Evolutionary conservation across 1,140 invertebrate species (phyloP), one percentile per base, ranked within the genome.

Genomic region (Chelonus insularis): DNA sequence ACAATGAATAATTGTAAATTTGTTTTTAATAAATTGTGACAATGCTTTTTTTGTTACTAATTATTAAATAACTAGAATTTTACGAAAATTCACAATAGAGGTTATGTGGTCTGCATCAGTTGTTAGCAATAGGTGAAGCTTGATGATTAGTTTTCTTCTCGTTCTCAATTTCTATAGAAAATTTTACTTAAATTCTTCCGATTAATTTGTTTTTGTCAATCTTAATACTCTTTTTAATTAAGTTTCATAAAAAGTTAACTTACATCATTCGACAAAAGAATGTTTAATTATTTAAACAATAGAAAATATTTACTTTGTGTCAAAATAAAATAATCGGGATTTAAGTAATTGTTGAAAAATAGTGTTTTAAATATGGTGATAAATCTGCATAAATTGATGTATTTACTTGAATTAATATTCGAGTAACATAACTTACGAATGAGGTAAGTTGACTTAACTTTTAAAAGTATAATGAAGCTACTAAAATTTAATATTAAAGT

Each of bases 401-500:
- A 20, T n/a, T n/a, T n/a, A n/a, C n/a, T n/a, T n/a, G 16, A 45
- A 45, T 21, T 8, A 1, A 18, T 16, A 20, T 45, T 11, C 8
- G 12, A 18, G 8, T n/a, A 5, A 16, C 43, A 45, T 21, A 6
- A 45, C 25, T 25, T 39, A 59, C 12, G 57, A 48, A 59, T 59
- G 57, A 59, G 57, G 57, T 59, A 50, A 59, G 57, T 59, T 59
- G 57, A 59, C 57, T 59, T 59, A 39, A 18, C n/a, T 6, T 14
- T n/a, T 25, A 25, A 47, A 57, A 34, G 11, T 43, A 25, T 32
- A 12, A 47, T n/a, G n/a, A n/a, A n/a, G n/a, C n/a, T n/a, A n/a
- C n/a, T n/a, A n/a, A n/a, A n/a, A n/a, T n/a, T n/a, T n/a, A n/a
- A n/a, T n/a, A n/a, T n/a, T n/a, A n/a, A n/a, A n/a, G n/a, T n/a